A percentile compares a stretch with the other conserved stretches of the same genome.
Evolutionary conservation across 2,888 invertebrate genomes (phyloP).

Genomic region (Noctua janthina): DNA sequence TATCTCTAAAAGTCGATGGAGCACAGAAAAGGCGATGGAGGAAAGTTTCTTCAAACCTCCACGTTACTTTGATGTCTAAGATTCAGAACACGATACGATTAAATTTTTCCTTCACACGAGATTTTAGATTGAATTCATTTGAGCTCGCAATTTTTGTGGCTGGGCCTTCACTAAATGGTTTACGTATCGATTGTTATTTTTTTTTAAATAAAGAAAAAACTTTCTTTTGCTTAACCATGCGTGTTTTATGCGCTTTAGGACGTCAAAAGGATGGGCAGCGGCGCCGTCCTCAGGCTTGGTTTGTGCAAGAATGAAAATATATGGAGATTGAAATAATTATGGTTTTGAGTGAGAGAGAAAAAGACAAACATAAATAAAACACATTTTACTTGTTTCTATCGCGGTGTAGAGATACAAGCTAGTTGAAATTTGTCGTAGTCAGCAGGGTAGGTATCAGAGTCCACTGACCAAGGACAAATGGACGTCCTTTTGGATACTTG

Average conservation of each 20-base stretch:
- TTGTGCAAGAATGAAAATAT: too few relatives aligned
- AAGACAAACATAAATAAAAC: not conserved
- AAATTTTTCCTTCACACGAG: constrained; percentile 53
- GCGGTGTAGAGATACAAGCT: not conserved
- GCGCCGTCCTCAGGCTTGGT: too few relatives aligned
- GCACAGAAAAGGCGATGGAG: constrained; percentile 67
- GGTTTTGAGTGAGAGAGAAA: not conserved
- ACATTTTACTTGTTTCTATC: not conserved
- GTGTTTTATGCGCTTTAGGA: not conserved
- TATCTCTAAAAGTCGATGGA: constrained; percentile 72
- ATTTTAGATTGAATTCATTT: constrained; percentile 46
- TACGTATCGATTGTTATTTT: not conserved
- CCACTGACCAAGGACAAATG: not conserved
- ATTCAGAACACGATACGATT: constrained; percentile 59
- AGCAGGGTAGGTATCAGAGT: not conserved
- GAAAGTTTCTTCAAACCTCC: constrained; percentile 61
- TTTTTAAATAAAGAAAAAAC: not conserved
- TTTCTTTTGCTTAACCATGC: not conserved
- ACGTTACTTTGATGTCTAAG: constrained; percentile 64
- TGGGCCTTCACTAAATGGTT: not conserved
- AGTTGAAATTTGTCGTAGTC: not conserved
- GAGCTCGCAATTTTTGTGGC: not conserved
- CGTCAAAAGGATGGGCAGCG: constrained; percentile 4
- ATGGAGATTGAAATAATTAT: too few relatives aligned
- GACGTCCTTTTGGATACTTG: not conserved